Percentiles rank a stretch among this genome's conserved stretches.
Conservation (phyloP, 1,140 invertebrate genomes). For the Anastatus disparis region DNA sequence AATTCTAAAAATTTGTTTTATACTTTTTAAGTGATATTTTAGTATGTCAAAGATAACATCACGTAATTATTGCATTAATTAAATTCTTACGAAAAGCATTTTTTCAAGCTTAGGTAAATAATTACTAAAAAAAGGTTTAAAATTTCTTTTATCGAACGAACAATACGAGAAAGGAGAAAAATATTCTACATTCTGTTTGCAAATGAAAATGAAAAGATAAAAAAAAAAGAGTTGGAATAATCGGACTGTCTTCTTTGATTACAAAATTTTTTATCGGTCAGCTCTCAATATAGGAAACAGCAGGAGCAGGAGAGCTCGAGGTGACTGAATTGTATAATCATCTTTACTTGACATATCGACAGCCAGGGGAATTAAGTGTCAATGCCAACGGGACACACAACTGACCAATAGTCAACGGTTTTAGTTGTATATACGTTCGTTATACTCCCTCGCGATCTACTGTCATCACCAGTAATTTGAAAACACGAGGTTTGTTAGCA, state of each 20-base stretch:
- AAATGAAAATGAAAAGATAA: neutral
- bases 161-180: too few relatives aligned
- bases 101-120: too few relatives aligned
- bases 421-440: neutral
- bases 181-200: too few relatives aligned
- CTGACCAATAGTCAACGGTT: neutral
- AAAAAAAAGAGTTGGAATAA: neutral
- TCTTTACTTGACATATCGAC: constrained; percentile 29
- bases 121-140: too few relatives aligned
- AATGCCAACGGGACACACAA: neutral
- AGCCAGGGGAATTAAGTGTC: constrained; percentile 34
- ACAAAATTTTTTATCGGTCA: neutral
- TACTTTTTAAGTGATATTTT: too few relatives aligned
- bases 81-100: too few relatives aligned
- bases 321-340: constrained; percentile 5
- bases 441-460: neutral
- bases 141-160: too few relatives aligned
- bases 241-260: constrained; percentile 4
- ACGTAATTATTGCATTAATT: too few relatives aligned
- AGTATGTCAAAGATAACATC: too few relatives aligned
- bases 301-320: too few relatives aligned
- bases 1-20: too few relatives aligned
- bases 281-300: too few relatives aligned
- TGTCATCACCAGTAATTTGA: constrained; percentile 25
- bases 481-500: constrained; percentile 17